A percentile compares a stretch with the other conserved stretches of the same genome.
These are phyloP conservation scores for Xyliphius kryptos DNA, from an alignment of 2,113 vertebrate genomes.

Conservation along the genomic window DNA sequence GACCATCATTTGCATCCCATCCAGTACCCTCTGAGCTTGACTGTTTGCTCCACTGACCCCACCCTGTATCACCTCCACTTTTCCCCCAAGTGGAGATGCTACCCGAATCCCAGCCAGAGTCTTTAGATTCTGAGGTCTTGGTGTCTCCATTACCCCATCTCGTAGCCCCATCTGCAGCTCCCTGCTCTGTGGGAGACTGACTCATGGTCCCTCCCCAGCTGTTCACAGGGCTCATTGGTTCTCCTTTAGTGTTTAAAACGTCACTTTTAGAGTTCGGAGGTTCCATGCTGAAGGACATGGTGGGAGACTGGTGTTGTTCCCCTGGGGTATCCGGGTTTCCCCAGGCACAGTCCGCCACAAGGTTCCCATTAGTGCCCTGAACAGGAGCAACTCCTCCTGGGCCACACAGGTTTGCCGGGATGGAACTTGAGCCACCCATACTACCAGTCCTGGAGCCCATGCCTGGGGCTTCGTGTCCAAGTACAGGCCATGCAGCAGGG, in stretches of 20 bases:
- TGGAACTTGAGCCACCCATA: constrained; percentile 53
- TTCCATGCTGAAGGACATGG: constrained; percentile 92
- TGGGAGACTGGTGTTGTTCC: constrained; percentile 82
- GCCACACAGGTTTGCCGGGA: constrained; percentile 81
- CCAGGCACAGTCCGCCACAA: constrained; percentile 69
- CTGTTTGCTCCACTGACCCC: constrained; percentile 69
- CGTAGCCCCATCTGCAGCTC: constrained; percentile 73
- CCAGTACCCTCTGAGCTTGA: constrained; percentile 66
- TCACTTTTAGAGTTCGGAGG: constrained; percentile 94
- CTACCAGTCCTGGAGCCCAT: constrained; percentile 68
- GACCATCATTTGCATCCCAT: constrained; percentile 60
- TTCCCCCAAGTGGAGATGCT: constrained; percentile 78
- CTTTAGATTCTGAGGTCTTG: constrained; percentile 62
- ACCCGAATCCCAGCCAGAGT: constrained; percentile 83
- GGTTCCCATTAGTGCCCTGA: constrained; percentile 68
- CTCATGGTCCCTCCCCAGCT: constrained; percentile 83
- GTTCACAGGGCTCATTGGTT: constrained; percentile 79
- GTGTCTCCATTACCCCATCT: constrained; percentile 83
- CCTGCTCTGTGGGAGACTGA: constrained; percentile 79
- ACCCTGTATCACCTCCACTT: constrained; percentile 70
- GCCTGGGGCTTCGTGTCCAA: constrained; percentile 85
- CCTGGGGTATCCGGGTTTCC: constrained; percentile 78
- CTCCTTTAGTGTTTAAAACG: constrained; percentile 88
- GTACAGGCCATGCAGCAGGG: constrained; percentile 94
- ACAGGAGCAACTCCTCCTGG: constrained; percentile 69